These are phyloP conservation scores for Ramphastos sulfuratus DNA, from an alignment of 2,113 vertebrate genomes.

Conservation along the genomic window DNA sequence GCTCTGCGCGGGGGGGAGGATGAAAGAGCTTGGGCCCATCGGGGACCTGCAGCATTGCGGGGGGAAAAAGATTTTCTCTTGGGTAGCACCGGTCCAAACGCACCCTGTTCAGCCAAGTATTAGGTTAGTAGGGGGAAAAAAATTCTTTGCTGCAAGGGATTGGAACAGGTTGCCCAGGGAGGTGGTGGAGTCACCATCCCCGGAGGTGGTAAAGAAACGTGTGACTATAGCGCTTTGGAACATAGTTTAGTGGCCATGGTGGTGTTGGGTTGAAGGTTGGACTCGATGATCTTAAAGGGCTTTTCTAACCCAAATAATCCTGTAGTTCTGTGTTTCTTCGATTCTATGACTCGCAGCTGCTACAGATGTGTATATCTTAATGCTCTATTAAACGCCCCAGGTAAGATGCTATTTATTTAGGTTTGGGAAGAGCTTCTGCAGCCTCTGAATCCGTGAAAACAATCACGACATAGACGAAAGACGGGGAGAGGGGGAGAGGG, in stretches of 20 bases:
- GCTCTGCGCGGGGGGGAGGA: background rate
- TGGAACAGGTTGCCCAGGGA: too few relatives aligned
- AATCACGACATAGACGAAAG: background rate
- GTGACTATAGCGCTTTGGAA: too few relatives aligned
- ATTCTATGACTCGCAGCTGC: background rate
- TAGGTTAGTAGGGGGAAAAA: too few relatives aligned
- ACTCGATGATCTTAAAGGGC: too few relatives aligned
- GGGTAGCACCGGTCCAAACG: background rate
- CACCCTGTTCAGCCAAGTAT: background rate
- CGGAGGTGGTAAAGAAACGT: too few relatives aligned
- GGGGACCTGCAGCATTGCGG: background rate
- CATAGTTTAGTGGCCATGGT: too few relatives aligned
- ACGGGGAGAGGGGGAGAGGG: background rate
- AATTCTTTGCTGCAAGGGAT: too few relatives aligned
- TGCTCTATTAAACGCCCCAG: background rate
- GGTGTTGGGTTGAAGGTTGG: too few relatives aligned
- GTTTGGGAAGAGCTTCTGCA: background rate
- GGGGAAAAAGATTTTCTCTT: background rate
- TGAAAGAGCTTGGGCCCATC: background rate
- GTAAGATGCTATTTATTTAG: background rate
- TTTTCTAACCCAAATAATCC: too few relatives aligned
- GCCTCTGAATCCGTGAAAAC: background rate
- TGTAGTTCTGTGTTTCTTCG: too few relatives aligned
- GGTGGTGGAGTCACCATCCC: too few relatives aligned
- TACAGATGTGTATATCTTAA: background rate